Conservation (phyloP, 2,113 vertebrate genomes). For the Hemiprocne comata region DNA sequence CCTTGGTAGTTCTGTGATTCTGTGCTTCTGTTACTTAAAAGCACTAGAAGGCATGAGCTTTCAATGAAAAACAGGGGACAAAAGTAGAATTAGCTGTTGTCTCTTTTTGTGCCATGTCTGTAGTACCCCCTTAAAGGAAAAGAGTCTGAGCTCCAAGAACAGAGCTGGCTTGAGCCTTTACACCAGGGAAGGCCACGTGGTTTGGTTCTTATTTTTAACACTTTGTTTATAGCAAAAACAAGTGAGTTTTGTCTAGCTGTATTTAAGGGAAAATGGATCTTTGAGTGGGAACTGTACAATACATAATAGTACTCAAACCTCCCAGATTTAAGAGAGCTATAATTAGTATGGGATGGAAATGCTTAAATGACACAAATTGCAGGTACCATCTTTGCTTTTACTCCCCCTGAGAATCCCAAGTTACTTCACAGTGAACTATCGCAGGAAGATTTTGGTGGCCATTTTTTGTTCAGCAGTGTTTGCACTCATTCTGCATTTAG, state of each 20-base stretch:
- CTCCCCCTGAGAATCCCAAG: neutral
- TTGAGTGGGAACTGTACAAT: neutral
- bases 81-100: neutral
- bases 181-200: neutral
- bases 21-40: too few species aligned
- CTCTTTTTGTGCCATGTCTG: neutral
- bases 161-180: neutral
- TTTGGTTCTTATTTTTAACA: conserved; percentile 8
- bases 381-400: neutral
- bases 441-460: neutral
- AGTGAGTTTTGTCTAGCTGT: neutral
- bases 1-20: too few species aligned
- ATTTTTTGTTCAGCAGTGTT: neutral
- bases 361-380: neutral
- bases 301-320: neutral
- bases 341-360: neutral
- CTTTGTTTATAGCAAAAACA: neutral
- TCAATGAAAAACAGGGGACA: neutral
- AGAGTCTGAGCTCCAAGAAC: neutral
- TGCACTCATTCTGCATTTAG: neutral
- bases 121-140: neutral
- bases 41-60: neutral
- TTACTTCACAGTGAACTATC: neutral
- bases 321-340: neutral
- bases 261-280: neutral